These are phyloP conservation scores for Intellagama lesueurii DNA, from an alignment of 2,797 vertebrate species.

Conservation along the genomic window DNA sequence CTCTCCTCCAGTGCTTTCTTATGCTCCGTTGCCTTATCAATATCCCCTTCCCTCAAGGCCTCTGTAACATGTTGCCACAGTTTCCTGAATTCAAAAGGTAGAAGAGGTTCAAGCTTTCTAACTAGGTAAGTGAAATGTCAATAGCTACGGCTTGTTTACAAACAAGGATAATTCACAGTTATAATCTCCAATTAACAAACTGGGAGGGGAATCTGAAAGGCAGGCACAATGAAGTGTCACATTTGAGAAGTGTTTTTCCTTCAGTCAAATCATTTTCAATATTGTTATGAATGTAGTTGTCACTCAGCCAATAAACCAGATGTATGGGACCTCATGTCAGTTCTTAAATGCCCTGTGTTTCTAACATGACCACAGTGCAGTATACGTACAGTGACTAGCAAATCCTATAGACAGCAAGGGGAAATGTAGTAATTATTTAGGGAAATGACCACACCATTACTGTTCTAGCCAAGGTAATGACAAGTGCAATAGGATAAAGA, in stretches of 20 bases:
- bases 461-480: neutral
- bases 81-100: constrained; percentile 78
- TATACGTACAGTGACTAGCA: neutral
- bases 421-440: neutral
- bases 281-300: neutral
- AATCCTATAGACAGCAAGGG: neutral
- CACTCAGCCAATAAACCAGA: neutral
- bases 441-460: neutral
- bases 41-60: constrained; percentile 90
- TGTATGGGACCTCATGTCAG: neutral
- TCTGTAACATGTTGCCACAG: constrained; percentile 95
- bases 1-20: constrained; percentile 92
- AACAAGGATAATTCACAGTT: accelerated
- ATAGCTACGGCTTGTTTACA: neutral
- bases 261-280: neutral
- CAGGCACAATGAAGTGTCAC: neutral
- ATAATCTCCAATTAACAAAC: neutral
- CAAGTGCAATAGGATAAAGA: neutral
- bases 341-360: neutral
- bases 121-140: neutral
- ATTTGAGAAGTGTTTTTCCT: neutral
- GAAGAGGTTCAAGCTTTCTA: neutral
- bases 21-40: constrained; percentile 96
- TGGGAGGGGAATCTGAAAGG: neutral
- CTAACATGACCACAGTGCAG: neutral